Percentiles rank a stretch among this genome's conserved stretches.
Conservation (phyloP, 2,888 invertebrate species). For the Heliothis peltigera region DNA sequence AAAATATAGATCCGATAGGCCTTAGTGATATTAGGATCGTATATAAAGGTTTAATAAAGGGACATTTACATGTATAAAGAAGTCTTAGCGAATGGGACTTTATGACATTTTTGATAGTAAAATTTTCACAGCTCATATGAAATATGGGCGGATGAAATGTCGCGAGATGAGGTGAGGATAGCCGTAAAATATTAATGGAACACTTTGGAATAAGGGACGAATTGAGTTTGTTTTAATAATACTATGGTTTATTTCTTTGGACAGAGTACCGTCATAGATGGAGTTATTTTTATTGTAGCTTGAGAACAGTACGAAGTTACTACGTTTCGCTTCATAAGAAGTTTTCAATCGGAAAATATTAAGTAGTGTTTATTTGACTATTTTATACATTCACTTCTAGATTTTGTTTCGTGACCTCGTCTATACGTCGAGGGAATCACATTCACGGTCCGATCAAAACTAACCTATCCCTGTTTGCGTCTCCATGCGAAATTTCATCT, state of each 20-base stretch:
- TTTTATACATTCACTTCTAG: too few relatives aligned
- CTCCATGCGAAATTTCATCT: too few relatives aligned
- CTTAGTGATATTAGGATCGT: conserved; percentile 25
- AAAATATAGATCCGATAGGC: conserved; percentile 46
- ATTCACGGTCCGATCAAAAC: too few relatives aligned
- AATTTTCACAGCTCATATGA: conserved; percentile 48
- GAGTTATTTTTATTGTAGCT: neutral
- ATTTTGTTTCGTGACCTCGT: too few relatives aligned
- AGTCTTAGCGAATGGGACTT: conserved; percentile 29
- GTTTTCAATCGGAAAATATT: too few relatives aligned
- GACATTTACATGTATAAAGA: conserved; percentile 41
- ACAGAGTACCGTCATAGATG: neutral
- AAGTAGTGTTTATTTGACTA: too few relatives aligned
- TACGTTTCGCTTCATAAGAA: too few relatives aligned
- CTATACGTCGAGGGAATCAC: too few relatives aligned
- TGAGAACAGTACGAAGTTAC: too few relatives aligned
- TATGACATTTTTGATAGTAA: conserved; percentile 40
- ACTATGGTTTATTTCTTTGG: neutral
- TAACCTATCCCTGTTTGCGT: too few relatives aligned
- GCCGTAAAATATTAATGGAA: conserved; percentile 23
- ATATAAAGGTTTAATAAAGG: conserved; percentile 47
- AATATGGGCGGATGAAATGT: conserved; percentile 25
- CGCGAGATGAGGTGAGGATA: conserved; percentile 9
- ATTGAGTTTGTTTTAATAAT: conserved; percentile 12
- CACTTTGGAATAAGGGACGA: neutral